Evolutionary conservation across 2,113 vertebrate genomes (phyloP), one percentile per base, ranked within the genome.

Genomic region (Taxidea taxus): DNA sequence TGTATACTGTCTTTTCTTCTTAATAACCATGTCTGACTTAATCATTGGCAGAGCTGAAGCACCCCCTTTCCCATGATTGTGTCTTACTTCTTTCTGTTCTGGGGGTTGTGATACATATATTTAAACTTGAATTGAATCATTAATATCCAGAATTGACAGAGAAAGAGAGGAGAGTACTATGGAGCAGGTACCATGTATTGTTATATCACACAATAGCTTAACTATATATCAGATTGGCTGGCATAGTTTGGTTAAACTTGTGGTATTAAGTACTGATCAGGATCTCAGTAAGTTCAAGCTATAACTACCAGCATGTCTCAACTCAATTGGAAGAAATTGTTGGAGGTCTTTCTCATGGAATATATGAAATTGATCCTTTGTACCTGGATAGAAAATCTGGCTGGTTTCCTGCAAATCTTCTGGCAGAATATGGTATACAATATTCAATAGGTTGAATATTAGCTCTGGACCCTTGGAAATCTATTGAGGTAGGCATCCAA

Each of bases 101-200:
- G 87, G 87, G 70, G 87, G 56, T 84, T 3, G 0, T 92, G 81
- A 86, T 92, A 27, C 42, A 72, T 94, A 90, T 87, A 80, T 97
- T 97, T 87, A 87, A 88, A 92, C 81, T 96, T 78, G 96, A 91
- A 68, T 95, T 97, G 96, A 60, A 93, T 97, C 97, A 80, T 91
- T 94, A 54, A 77, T 91, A 83, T 85, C 85, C 93, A 92, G 91
- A 98, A 97, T 77, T 94, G 94, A 92, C 86, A 60, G 16, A 74
- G 83, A 83, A 98, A 97, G 49, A 27, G 54, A 75, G 83, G 95
- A 90, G 91, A 58, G 70, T 87, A 94, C 60, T 97, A 86, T 97
- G 97, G 95, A 81, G 86, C 66, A 97, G 90, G 89, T 96, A 75
- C 90, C 91, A 87, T 81, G 87, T 89, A 72, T 92, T 90, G 78